Base-by-base conservation (phyloP, 2,888 invertebrate species). In the Nephrotoma guestfalica region DNA sequence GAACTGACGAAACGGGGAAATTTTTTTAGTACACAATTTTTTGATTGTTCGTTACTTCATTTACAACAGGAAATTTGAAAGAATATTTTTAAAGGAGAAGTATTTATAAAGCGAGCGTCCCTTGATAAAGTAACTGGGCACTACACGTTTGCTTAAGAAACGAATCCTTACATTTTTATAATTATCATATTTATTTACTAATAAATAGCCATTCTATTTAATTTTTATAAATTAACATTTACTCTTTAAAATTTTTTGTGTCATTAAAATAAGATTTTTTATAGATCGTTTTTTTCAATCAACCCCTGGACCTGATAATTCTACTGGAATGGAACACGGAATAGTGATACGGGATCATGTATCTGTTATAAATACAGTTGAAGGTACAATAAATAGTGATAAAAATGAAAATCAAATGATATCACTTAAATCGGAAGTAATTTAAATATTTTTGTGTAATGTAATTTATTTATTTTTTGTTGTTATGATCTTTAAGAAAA, bases 301-400 rank as follows among this genome's bases (percentile, higher is more conserved):
- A 11, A 85, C 41, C 11, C 43, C 85, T 43, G 85, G 85, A 15
- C 41, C 41, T 18, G 85, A 85, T 18, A 18, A 41, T 41, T 13
- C 5, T 84, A 41, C 41, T 41, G 84, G 30, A 41, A 43, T 86
- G 86, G 30, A 41, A 40, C 85, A 85, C 43, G 85, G 85, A 2
- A 85, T 85, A 15, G 43, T 85, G 2, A n/a, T n/a, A 43, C 43
- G 85, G 11, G 85, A 85, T 85, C 86, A 86, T 51, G 86, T 51
- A 6, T 86, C 86, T n/a, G 86, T 86, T 86, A 86, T 86, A 86
- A 51, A 51, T 57, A 15, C 86, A 13, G 86, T 86, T 57, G 86
- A 51, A 51, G 51, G 41, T 40, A 86, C 47, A 86, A 40, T 51
- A 86, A 40, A 2, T 41, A 51, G 51, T 41, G 51, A 57, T 86